Conservation (phyloP, 2,113 vertebrate genomes). For the Hyperoodon ampullatus region DNA sequence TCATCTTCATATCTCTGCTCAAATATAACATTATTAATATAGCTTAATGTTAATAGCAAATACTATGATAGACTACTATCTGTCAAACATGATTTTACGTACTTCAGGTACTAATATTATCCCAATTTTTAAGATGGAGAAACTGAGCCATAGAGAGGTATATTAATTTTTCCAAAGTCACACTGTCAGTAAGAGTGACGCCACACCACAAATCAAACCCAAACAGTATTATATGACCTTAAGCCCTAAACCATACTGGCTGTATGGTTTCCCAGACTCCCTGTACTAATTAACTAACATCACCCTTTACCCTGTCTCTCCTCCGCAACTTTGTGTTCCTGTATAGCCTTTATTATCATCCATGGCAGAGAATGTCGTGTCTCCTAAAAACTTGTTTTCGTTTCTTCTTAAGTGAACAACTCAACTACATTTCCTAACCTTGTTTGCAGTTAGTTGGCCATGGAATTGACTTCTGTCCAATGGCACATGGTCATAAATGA, state of each 20-base stretch:
- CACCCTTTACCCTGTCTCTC: background rate
- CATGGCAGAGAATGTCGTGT: background rate
- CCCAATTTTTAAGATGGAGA: background rate
- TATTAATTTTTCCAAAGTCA: background rate
- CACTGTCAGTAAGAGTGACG: background rate
- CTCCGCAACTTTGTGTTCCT: background rate
- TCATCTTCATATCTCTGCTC: background rate
- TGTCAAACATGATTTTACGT: background rate
- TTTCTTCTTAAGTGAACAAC: background rate
- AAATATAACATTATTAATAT: background rate
- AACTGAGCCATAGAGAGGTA: background rate
- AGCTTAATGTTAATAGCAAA: background rate
- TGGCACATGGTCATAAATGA: background rate
- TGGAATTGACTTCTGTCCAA: background rate
- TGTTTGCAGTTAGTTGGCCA: background rate
- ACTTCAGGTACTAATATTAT: background rate
- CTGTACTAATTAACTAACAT: background rate
- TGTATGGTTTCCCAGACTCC: background rate
- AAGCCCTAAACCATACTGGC: background rate
- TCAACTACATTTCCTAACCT: background rate
- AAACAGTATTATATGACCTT: background rate
- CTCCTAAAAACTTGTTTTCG: background rate
- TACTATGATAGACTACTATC: background rate
- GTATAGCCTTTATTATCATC: background rate
- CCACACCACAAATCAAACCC: background rate